Evolutionary conservation across 2,797 vertebrate genomes (phyloP).

Genomic region (Labeo calbasu): DNA sequence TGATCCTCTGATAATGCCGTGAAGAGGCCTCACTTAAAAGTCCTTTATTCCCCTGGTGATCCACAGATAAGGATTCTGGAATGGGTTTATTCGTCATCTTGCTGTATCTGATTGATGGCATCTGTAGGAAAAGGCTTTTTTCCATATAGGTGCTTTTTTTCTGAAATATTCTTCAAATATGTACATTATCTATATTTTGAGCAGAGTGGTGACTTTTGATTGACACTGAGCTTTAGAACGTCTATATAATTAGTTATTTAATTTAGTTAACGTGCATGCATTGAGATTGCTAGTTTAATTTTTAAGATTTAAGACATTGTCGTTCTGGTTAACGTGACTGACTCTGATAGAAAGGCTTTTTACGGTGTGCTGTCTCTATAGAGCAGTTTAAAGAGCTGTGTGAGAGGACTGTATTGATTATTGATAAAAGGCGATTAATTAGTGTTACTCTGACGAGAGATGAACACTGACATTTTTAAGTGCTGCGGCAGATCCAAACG

Average conservation of each 20-base stretch:
- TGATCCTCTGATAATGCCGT: constrained; percentile 25
- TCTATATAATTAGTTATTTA: neutral
- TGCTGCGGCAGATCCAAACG: neutral
- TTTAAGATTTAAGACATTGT: neutral
- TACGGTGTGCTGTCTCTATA: neutral
- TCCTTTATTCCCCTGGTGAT: constrained; percentile 10
- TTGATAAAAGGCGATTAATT: constrained; percentile 12
- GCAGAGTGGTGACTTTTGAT: neutral
- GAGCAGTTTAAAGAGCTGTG: constrained; percentile 13
- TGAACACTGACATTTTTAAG: neutral
- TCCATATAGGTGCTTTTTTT: neutral
- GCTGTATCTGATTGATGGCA: constrained; percentile 21
- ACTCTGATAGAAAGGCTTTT: neutral
- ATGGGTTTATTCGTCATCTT: constrained; percentile 11
- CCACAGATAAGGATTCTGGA: neutral
- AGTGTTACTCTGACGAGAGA: constrained; percentile 18
- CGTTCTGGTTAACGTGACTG: neutral
- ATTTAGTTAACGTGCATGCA: neutral
- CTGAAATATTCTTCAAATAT: neutral
- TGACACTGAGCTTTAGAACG: too few species aligned
- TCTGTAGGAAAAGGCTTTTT: neutral
- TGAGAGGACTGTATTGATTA: constrained; percentile 13
- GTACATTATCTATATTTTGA: neutral
- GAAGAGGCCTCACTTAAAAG: constrained; percentile 40
- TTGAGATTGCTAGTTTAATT: neutral